These are phyloP conservation scores for Empidonax alnorum DNA, from an alignment of 2,113 vertebrate genomes.

Conservation along the genomic window DNA sequence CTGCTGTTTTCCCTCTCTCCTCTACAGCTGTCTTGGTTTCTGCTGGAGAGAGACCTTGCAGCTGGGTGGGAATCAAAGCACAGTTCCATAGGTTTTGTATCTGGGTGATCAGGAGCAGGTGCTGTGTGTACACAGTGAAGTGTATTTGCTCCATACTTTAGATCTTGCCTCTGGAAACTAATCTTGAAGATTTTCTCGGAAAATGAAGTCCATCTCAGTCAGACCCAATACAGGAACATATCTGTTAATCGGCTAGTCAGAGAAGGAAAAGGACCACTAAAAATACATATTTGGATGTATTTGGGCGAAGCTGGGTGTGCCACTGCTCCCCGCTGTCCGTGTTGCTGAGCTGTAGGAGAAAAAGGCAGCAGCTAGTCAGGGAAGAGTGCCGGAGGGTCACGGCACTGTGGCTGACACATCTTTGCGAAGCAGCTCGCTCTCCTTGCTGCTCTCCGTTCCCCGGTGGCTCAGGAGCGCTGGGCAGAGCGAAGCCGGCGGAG, in stretches of 20 bases:
- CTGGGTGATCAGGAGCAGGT: background rate
- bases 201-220: background rate
- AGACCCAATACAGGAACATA: background rate
- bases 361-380: accelerated
- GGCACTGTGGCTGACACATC: background rate
- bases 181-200: background rate
- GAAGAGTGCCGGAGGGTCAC: accelerated
- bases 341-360: background rate
- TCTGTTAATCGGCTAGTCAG: too few relatives aligned
- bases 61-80: background rate
- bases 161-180: background rate
- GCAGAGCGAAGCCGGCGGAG: background rate
- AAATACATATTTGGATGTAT: background rate
- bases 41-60: background rate
- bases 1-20: background rate
- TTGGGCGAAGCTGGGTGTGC: background rate
- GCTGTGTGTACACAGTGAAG: background rate
- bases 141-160: background rate
- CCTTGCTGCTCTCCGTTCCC: background rate
- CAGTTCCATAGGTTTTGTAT: background rate
- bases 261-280: too few relatives aligned
- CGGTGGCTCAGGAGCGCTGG: background rate
- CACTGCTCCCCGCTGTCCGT: accelerated
- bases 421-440: background rate
- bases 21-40: background rate